Base-by-base conservation (phyloP, 2,797 vertebrate species). In the Alouatta caraya region DNA sequence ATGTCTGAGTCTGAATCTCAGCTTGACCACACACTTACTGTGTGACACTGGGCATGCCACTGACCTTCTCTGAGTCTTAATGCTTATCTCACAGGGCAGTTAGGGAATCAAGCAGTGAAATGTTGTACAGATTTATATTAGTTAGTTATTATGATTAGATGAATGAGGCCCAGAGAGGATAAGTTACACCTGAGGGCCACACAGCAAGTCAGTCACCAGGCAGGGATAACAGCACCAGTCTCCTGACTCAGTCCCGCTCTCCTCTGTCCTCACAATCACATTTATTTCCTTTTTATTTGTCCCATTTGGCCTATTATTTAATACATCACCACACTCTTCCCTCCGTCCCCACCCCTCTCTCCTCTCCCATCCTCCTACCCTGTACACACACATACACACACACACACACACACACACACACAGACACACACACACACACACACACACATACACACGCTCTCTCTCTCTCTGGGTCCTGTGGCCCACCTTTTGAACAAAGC, bases 21-120 rank as follows among this genome's bases (percentile, higher is more conserved):
- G 8, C n/a, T 70, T 84, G 76, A 90, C 55, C 9, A 70, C 55
- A n/a, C 30, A 15, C 64, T 64, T 83, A 44, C 75, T 76, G 46
- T 83, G 78, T 10, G 55, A 81, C 50, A 26, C 15, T 19, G 61
- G 88, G 24, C 15, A 33, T 59, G 33, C 28, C 52, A 10, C 87
- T 94, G 83, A 9, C 88, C 52, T 17, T 93, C 84, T 89, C 89
- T 28, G 72, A 75, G 37, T n/a, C 17, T 96, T 46, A 79, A 44
- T 19, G 48, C 26, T 86, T 96, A 55, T 42, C 75, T 75, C 44
- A 28, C 5, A 57, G 70, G 39, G 72, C 26, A 92, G n/a, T 70
- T 48, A 81, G 64, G 30, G 72, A 24, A 44, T 81, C 1, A 22
- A 59, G 55, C 57, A 37, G 61, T n/a, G 9, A 79, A 70, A 76